Conservation (phyloP, 2,888 invertebrate species). For the Lasioglossum vierecki region DNA sequence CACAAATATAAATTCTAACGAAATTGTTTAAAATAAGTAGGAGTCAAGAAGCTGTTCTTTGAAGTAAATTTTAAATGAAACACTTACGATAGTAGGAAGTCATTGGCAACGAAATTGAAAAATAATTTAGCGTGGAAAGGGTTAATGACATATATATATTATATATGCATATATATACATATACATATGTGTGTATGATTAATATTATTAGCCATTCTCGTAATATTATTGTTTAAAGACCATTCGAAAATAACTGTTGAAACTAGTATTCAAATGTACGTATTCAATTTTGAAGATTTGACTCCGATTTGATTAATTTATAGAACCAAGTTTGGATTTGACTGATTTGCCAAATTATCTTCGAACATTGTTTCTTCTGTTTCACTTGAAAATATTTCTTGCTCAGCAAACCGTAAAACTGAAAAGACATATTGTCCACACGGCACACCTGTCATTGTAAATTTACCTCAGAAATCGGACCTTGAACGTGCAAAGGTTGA, state of each 20-base stretch:
- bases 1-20: too few relatives aligned
- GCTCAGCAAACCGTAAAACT: neutral
- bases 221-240: neutral
- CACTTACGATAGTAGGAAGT: too few relatives aligned
- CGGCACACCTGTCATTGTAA: constrained; percentile 48
- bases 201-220: neutral
- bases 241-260: neutral
- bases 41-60: too few relatives aligned
- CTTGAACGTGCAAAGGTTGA: constrained; percentile 59
- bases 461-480: constrained; percentile 51
- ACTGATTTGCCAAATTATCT: neutral
- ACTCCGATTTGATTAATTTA: neutral
- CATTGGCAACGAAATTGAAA: too few relatives aligned
- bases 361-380: neutral
- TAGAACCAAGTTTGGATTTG: constrained; percentile 16
- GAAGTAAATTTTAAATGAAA: too few relatives aligned
- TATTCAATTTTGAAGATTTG: neutral
- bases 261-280: neutral
- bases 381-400: neutral
- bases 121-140: too few relatives aligned
- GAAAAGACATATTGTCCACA: constrained; percentile 11
- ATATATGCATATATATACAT: neutral
- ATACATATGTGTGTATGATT: neutral
- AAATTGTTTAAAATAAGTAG: too few relatives aligned
- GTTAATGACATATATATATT: too few relatives aligned